These are phyloP conservation scores for Chymomyza amoena DNA, from an alignment of 2,888 invertebrate species.

Conservation along the genomic window DNA sequence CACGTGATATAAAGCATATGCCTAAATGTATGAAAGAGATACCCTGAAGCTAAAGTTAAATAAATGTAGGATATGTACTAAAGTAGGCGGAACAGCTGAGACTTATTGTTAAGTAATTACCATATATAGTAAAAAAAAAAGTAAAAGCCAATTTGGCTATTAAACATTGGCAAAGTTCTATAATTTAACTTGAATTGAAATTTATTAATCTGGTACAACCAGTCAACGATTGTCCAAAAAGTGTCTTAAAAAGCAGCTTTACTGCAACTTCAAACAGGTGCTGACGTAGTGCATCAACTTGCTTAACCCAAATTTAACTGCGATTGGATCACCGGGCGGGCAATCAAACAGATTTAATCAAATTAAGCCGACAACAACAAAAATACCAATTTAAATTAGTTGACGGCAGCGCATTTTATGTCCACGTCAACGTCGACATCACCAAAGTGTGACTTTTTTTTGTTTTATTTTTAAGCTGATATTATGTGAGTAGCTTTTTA, in stretches of 20 bases:
- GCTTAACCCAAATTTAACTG: constrained; percentile 48
- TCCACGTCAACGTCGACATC: not conserved
- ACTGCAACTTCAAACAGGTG: not conserved
- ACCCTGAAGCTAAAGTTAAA: not conserved
- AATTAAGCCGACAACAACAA: constrained; percentile 29
- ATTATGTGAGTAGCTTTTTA: not conserved
- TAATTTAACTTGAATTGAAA: no score
- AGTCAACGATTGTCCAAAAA: no score
- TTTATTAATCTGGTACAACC: no score
- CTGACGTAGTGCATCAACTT: constrained; percentile 9
- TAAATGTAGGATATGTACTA: not conserved
- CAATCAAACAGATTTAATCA: constrained; percentile 34
- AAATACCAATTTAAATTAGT: not conserved
- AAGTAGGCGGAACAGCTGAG: not conserved
- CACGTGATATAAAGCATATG: constrained; percentile 8
- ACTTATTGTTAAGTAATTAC: not conserved
- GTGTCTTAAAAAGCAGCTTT: not conserved
- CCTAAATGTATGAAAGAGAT: not conserved
- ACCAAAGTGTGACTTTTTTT: constrained; percentile 20
- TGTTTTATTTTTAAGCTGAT: not conserved
- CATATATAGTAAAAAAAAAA: not conserved
- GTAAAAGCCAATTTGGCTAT: constrained; percentile 23
- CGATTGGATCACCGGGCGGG: constrained; percentile 6
- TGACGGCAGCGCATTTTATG: not conserved
- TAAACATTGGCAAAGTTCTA: not conserved